Percentiles rank a stretch among this genome's conserved stretches.
phyloP scores from a whole-genome alignment of 2,888 invertebrate species.

The Cheilosia variabilis region DNA sequence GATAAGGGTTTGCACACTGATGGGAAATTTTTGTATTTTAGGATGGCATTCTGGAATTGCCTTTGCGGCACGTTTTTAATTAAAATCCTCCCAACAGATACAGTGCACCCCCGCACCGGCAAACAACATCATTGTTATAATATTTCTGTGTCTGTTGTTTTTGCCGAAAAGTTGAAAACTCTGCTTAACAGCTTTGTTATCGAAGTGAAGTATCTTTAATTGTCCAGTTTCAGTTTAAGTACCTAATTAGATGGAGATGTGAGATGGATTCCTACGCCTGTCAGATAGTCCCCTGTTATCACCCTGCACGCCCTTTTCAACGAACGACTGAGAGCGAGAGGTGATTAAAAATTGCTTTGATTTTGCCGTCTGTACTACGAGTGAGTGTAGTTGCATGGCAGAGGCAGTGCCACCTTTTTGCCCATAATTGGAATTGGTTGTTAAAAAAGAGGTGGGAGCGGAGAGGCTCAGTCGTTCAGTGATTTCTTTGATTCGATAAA shows the following conservation, averaged over 20 bases:
- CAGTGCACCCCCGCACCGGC: slow-evolving; percentile 10
- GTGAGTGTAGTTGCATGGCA: not conserved
- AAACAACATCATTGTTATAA: slow-evolving; percentile 13
- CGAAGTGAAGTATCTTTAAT: slow-evolving; percentile 36
- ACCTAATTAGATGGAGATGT: slow-evolving; percentile 45
- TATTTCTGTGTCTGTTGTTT: slow-evolving; percentile 5
- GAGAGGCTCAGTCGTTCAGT: not conserved
- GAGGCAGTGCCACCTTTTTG: slow-evolving; percentile 7
- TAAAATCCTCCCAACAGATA: slow-evolving; percentile 50
- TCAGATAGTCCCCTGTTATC: not conserved
- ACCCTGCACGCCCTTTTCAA: not conserved
- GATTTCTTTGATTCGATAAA: slow-evolving; percentile 2
- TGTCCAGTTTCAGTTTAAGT: slow-evolving; percentile 52
- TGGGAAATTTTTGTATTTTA: not conserved
- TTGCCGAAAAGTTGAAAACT: slow-evolving; percentile 14
- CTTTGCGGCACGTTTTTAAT: slow-evolving; percentile 47
- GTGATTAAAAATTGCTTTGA: slow-evolving; percentile 18
- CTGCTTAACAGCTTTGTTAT: slow-evolving; percentile 42
- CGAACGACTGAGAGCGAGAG: not conserved
- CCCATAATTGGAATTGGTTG: not conserved
- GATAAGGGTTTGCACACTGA: slow-evolving; percentile 25
- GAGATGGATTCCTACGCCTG: slow-evolving; percentile 30
- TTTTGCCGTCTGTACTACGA: not conserved
- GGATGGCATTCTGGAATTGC: slow-evolving; percentile 17
- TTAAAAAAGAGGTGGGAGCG: not conserved